A percentile compares a stretch with the other conserved stretches of the same genome.
Evolutionary conservation across 2,797 vertebrate species (phyloP).

Genomic region (Mus minutoides): DNA sequence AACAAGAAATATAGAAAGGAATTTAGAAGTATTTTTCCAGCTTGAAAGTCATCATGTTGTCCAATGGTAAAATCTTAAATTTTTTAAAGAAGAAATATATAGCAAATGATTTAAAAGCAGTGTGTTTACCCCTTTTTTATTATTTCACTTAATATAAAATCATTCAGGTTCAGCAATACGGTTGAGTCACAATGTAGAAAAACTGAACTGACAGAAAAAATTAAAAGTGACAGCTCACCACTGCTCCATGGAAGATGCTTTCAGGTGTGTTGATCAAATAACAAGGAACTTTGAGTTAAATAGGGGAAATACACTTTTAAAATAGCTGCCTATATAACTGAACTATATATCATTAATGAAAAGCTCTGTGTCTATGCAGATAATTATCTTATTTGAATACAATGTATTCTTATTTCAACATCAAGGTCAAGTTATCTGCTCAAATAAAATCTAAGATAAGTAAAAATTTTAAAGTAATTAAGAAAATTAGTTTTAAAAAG

Average conservation of each 20-base stretch:
- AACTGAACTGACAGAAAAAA: background rate
- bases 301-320: background rate
- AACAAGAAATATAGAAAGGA: background rate
- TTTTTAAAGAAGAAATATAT: background rate
- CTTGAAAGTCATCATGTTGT: background rate
- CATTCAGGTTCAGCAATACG: background rate
- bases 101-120: background rate
- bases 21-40: too few relatives aligned
- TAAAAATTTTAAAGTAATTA: too few relatives aligned
- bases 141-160: background rate
- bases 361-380: background rate
- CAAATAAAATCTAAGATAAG: background rate
- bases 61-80: background rate
- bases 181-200: background rate
- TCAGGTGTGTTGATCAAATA: background rate
- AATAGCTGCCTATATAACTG: background rate
- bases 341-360: background rate
- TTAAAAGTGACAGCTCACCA: background rate
- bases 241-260: background rate
- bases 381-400: background rate
- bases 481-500: background rate
- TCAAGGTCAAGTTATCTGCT: background rate
- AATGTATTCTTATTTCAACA: background rate
- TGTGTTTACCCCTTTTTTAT: background rate
- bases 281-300: background rate